Evolutionary conservation across 35 echinoderm and acorn worm genomes (phyloP), one percentile per base, ranked within the genome.

Genomic region (Ophiothrix spiculata): DNA sequence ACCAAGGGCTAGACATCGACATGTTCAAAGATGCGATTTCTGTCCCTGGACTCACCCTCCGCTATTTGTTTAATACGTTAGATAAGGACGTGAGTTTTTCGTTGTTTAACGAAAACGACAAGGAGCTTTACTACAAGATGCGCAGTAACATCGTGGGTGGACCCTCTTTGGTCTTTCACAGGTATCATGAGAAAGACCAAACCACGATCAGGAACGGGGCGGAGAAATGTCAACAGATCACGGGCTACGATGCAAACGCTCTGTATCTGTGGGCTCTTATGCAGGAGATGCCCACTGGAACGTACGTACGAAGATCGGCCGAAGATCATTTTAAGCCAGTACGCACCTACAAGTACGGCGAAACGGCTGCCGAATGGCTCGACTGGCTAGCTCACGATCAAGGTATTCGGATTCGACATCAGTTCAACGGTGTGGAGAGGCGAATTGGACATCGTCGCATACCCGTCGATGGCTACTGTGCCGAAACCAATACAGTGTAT

Each of bases 21-120:
- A 82, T 82, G 77, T 35, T 82, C 16, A 86, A 86, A 86, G 75
- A 79, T 28, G 81, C 76, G 12, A 91, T 91, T 23, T 91, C 89
- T 0, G 89, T 91, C 23, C 89, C 83, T 1, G 83, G 89, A n/a
- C 82, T 91, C 17, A 85, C 81, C 64, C 21, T 90, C 31, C 33
- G 69, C 32, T 86, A 91, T 16, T 33, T 88, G 31, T 89, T 39
- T 28, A 73, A 83, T 60, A 83, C 81, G 21, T 56, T 60, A 19
- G 39, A 60, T 19, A 19, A 28, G 39, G 79, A 83, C 23, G 74
- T 36, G 0, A 60, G 36, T 32, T 92, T 92, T 36, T 38, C 31
- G 10, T 12, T 92, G 0, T 82, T 92, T 32, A 75, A 81, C 4
- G 79, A 92, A 3, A 56, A 42, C 32, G 64, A 92, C 85, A 88